These are phyloP conservation scores for Gallirallus australis DNA, from an alignment of 2,797 vertebrate genomes.

Conservation along the genomic window DNA sequence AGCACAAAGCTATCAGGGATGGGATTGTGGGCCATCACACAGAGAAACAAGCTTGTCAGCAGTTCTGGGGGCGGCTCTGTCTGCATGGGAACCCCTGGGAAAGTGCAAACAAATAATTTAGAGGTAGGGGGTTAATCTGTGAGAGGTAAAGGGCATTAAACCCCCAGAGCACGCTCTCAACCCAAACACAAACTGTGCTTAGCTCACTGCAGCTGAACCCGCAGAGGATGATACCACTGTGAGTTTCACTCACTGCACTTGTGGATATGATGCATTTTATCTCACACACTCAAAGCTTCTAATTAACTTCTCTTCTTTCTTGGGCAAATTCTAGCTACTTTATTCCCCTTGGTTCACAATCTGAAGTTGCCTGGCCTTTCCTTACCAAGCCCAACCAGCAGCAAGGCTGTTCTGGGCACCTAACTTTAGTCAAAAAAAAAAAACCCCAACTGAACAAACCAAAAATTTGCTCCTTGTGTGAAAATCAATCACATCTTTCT, in stretches of 20 bases:
- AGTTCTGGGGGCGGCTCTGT: neutral
- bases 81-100: neutral
- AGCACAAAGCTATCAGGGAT: rapidly evolving
- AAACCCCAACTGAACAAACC: no score
- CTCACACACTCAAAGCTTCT: neutral
- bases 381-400: neutral
- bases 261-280: neutral
- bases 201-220: neutral
- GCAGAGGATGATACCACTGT: no score
- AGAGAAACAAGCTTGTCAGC: rapidly evolving
- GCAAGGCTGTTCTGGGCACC: neutral
- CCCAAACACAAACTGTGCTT: neutral
- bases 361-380: rapidly evolving
- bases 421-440: neutral
- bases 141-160: neutral
- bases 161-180: neutral
- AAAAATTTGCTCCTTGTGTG: neutral
- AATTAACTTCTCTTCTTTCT: neutral
- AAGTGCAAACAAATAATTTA: neutral
- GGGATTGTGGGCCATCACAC: neutral
- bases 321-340: neutral
- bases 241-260: neutral
- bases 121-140: neutral
- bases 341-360: neutral
- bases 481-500: neutral